These are phyloP conservation scores for Riparia riparia DNA, from an alignment of 2,113 vertebrate species.

Conservation along the genomic window DNA sequence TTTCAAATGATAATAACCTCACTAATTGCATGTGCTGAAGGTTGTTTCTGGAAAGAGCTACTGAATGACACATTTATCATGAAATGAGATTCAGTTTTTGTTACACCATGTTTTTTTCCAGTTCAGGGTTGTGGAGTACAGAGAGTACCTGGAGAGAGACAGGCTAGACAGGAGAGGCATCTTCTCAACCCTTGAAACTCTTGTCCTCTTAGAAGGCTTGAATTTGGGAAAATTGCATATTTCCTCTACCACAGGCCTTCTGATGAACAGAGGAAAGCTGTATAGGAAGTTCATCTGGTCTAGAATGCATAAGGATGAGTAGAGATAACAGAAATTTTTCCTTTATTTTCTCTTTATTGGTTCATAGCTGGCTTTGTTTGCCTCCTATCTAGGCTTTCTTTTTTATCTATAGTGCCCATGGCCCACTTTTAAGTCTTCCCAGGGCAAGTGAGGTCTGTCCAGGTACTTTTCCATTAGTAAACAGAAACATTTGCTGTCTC, in stretches of 20 bases:
- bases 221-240: not conserved
- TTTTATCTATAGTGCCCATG: not conserved
- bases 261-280: not conserved
- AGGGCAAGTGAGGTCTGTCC: slow-evolving; percentile 32
- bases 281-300: not conserved
- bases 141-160: not conserved
- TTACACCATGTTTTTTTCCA: not conserved
- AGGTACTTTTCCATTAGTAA: slow-evolving; percentile 63
- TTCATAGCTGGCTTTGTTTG: not conserved
- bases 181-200: not conserved
- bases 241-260: not conserved
- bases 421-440: slow-evolving; percentile 23
- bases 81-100: not conserved
- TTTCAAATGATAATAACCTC: not conserved
- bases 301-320: not conserved
- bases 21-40: not conserved
- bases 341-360: not conserved
- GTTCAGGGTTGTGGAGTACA: not conserved
- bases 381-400: not conserved
- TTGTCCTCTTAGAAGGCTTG: not conserved
- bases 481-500: slow-evolving; percentile 61
- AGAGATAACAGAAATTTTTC: not conserved
- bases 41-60: not conserved
- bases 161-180: not conserved
- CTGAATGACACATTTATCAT: not conserved